Conservation (phyloP, 64 coral and sea anemone species). For the Stichodactyla mertensii region DNA sequence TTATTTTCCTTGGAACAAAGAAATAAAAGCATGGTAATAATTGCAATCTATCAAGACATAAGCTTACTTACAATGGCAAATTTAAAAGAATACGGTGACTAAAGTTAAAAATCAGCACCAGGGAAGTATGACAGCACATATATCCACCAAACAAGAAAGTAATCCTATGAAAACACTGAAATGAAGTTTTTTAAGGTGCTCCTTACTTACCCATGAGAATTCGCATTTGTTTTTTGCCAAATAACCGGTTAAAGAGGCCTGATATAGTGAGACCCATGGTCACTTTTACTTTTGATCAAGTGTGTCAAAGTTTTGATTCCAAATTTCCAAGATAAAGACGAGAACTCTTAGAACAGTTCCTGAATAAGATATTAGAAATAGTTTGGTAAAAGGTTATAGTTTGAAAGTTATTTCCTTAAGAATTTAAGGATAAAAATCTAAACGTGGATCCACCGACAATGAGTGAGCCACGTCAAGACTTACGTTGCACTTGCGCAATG, state of each 20-base stretch:
- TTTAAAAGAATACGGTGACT: no score
- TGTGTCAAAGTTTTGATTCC: neutral
- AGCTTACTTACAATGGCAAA: no score
- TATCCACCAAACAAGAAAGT: neutral
- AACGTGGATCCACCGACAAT: slow-evolving; percentile 68
- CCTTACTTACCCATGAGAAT: slow-evolving; percentile 82
- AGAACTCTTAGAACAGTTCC: neutral
- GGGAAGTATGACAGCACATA: no score
- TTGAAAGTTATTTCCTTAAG: slow-evolving; percentile 14
- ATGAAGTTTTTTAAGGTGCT: neutral
- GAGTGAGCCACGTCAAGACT: slow-evolving; percentile 90
- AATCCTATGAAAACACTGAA: neutral
- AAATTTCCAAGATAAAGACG: neutral
- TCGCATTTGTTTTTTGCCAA: slow-evolving; percentile 69
- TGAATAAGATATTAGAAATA: neutral
- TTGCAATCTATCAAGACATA: no score
- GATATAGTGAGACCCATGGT: slow-evolving; percentile 81
- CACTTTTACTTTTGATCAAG: neutral
- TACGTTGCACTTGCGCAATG: slow-evolving; percentile 70
- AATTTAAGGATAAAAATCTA: neutral
- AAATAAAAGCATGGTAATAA: no score
- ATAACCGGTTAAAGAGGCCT: slow-evolving; percentile 59
- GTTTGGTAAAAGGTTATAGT: neutral
- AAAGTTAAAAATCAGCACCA: no score
- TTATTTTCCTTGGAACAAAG: no score